These are phyloP conservation scores for Heliconius eleuchia DNA, from an alignment of 1,140 invertebrate genomes.

Conservation along the genomic window DNA sequence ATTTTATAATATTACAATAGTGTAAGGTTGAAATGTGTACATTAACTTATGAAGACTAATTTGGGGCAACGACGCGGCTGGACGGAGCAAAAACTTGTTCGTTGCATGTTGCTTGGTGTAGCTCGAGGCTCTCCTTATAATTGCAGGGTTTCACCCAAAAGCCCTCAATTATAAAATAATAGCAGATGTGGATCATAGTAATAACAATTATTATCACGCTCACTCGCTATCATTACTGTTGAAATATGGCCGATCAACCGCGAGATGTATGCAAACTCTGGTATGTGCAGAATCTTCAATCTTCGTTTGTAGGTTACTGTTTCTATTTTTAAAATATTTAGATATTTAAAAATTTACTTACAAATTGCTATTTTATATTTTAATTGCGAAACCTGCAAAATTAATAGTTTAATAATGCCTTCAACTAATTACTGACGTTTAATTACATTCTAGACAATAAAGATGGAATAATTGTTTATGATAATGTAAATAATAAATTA, in stretches of 20 bases:
- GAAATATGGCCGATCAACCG: conserved; percentile 72
- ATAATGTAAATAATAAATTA: background rate
- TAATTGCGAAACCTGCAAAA: background rate
- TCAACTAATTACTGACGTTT: background rate
- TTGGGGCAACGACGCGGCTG: conserved; percentile 36
- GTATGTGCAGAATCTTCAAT: conserved; percentile 46
- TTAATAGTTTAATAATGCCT: background rate
- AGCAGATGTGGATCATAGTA: conserved; percentile 80
- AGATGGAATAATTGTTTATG: background rate
- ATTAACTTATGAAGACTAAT: conserved; percentile 34
- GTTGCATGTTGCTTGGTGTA: conserved; percentile 69
- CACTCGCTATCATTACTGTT: conserved; percentile 73
- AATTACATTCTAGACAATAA: background rate
- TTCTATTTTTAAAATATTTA: background rate
- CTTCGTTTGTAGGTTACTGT: conserved; percentile 18
- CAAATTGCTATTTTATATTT: background rate
- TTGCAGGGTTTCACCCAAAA: conserved; percentile 78
- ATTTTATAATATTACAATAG: conserved; percentile 4
- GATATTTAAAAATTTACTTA: background rate
- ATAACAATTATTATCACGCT: conserved; percentile 81
- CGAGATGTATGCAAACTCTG: conserved; percentile 67
- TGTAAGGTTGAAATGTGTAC: conserved; percentile 14
- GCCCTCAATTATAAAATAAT: conserved; percentile 81
- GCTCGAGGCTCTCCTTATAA: conserved; percentile 78
- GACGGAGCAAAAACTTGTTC: conserved; percentile 65